A percentile compares a stretch with the other conserved stretches of the same genome.
phyloP scores from a whole-genome alignment of 2,888 invertebrate species.

The Ephialtes manifestator region DNA sequence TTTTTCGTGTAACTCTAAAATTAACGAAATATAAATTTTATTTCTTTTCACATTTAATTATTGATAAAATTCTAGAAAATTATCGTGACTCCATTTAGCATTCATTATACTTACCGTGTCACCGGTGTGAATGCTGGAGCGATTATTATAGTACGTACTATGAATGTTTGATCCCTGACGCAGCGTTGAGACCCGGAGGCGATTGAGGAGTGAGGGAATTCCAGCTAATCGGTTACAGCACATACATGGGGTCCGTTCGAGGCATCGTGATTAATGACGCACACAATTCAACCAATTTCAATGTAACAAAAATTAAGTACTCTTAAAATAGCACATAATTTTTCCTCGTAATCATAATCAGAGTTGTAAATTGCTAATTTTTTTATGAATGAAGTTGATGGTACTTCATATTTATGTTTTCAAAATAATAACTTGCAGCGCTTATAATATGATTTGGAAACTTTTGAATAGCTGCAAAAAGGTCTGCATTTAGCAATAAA shows the following conservation, averaged over 20 bases:
- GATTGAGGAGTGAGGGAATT: conserved; percentile 2
- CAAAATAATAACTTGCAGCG: too few relatives aligned
- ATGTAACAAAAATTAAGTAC: not conserved
- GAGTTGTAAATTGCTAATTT: too few relatives aligned
- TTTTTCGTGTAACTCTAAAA: too few relatives aligned
- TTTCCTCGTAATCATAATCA: not conserved
- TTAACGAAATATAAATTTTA: too few relatives aligned
- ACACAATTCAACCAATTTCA: not conserved
- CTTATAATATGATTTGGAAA: too few relatives aligned
- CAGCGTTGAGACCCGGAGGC: conserved; percentile 11
- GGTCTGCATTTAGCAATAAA: too few relatives aligned
- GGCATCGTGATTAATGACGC: not conserved
- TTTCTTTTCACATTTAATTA: too few relatives aligned
- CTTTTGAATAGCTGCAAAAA: too few relatives aligned
- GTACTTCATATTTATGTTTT: too few relatives aligned
- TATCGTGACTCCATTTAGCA: not conserved
- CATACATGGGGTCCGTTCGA: not conserved
- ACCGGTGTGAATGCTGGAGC: not conserved
- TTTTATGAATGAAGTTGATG: too few relatives aligned
- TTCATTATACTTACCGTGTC: conserved; percentile 5
- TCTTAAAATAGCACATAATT: not conserved
- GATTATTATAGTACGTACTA: not conserved
- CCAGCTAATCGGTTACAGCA: not conserved
- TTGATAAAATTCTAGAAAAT: too few relatives aligned
- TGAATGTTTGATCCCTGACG: conserved; percentile 12